Percentiles rank a stretch among this genome's conserved stretches.
phyloP scores from a whole-genome alignment of 2,113 vertebrate species.

The Ictalurus furcatus region DNA sequence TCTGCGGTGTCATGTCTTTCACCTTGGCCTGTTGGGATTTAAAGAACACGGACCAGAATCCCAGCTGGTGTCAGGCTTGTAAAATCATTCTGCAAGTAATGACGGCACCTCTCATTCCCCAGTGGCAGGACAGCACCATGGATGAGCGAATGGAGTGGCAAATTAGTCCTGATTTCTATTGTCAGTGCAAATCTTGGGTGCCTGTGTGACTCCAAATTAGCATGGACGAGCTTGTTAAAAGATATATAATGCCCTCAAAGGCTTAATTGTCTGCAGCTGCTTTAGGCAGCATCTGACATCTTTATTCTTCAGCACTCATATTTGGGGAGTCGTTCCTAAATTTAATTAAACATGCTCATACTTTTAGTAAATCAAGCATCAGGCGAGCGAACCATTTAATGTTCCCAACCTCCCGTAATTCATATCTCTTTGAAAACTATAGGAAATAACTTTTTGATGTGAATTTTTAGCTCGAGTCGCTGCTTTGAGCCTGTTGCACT shows the following conservation, averaged over 20 bases:
- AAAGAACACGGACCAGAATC: constrained; percentile 27
- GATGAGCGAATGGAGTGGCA: constrained; percentile 25
- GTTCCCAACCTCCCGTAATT: neutral
- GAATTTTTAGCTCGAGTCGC: constrained; percentile 10
- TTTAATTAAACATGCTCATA: constrained; percentile 32
- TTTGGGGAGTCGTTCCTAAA: constrained; percentile 15
- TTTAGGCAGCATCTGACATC: constrained; percentile 30
- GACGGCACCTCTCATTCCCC: constrained; percentile 45
- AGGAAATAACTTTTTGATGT: constrained; percentile 4
- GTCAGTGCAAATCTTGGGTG: constrained; percentile 38
- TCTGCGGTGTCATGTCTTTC: constrained; percentile 37
- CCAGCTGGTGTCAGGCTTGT: constrained; percentile 40
- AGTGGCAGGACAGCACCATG: constrained; percentile 3
- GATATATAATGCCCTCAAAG: constrained; percentile 34
- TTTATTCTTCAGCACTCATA: constrained; percentile 26
- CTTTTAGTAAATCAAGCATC: constrained; percentile 1
- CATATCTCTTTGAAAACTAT: neutral
- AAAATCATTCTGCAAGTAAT: constrained; percentile 50
- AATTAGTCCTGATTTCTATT: constrained; percentile 45
- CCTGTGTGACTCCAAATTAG: constrained; percentile 31
- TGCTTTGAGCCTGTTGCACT: constrained; percentile 49
- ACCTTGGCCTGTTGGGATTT: constrained; percentile 48
- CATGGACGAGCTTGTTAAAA: constrained; percentile 41
- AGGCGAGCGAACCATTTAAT: neutral
- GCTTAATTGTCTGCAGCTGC: constrained; percentile 34